A percentile compares a stretch with the other conserved stretches of the same genome.
Evolutionary conservation across 1,140 invertebrate species (phyloP).

Genomic region (Liolophura sinensis): DNA sequence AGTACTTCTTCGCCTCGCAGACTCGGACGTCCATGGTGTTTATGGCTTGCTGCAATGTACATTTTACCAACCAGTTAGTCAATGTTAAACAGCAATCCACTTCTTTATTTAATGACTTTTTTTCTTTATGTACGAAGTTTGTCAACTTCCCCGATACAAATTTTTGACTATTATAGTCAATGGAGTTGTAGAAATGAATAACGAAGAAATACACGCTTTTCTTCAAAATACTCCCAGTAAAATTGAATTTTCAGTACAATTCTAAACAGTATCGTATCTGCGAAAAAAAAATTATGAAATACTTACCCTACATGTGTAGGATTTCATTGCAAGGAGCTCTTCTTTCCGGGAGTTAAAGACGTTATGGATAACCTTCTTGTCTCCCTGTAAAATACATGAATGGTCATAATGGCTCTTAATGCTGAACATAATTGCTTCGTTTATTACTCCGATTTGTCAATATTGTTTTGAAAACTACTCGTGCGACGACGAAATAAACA

Average conservation of each 20-base stretch:
- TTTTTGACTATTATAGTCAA: background rate
- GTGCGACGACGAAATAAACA: too few species aligned
- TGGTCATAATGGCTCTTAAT: too few species aligned
- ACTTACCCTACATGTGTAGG: constrained; percentile 25
- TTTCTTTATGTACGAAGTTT: background rate
- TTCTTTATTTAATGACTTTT: background rate
- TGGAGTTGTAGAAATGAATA: background rate
- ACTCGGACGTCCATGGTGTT: constrained; percentile 33
- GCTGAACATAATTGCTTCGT: too few species aligned
- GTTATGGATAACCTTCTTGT: constrained; percentile 27
- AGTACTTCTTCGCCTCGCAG: constrained; percentile 26
- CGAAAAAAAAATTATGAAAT: background rate
- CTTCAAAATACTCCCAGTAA: background rate
- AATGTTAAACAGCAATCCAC: background rate
- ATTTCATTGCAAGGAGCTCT: constrained; percentile 32
- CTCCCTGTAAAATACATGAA: constrained; percentile 15
- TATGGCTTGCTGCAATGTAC: constrained; percentile 23
- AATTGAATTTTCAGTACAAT: background rate
- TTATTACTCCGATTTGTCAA: too few species aligned
- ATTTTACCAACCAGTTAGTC: constrained; percentile 2
- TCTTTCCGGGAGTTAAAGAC: constrained; percentile 31
- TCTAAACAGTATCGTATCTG: background rate
- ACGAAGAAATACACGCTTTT: background rate
- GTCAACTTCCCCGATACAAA: background rate
- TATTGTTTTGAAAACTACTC: too few species aligned